phyloP scores from a whole-genome alignment of 2,888 invertebrate genomes.

The Panopea generosa region DNA sequence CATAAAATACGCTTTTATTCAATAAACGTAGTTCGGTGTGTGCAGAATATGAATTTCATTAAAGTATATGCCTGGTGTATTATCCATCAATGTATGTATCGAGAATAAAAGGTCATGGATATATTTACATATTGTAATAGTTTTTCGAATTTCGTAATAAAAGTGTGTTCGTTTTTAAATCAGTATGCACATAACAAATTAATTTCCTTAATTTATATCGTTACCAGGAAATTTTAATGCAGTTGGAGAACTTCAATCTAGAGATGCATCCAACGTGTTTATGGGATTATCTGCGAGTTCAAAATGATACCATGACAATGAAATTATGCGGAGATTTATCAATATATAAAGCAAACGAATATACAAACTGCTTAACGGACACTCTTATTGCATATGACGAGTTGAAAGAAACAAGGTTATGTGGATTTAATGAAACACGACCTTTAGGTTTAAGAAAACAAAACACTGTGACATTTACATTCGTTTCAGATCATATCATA shows the following conservation, averaged over 20 bases:
- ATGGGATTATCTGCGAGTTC: slow-evolving; percentile 14
- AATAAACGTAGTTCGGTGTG: too few relatives aligned
- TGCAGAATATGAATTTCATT: too few relatives aligned
- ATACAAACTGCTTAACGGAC: not conserved
- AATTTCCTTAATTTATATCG: too few relatives aligned
- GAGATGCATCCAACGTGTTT: slow-evolving; percentile 1
- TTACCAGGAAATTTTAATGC: slow-evolving; percentile 7
- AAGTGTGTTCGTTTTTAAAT: too few relatives aligned
- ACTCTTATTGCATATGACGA: slow-evolving; percentile 11
- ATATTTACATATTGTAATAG: too few relatives aligned
- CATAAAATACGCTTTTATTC: too few relatives aligned
- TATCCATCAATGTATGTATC: too few relatives aligned
- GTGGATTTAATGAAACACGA: not conserved
- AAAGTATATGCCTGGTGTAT: too few relatives aligned
- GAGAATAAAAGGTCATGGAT: too few relatives aligned
- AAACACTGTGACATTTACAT: not conserved
- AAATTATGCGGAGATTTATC: slow-evolving; percentile 10
- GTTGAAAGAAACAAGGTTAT: not conserved
- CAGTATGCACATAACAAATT: too few relatives aligned
- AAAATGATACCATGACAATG: not conserved
- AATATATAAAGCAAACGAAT: not conserved
- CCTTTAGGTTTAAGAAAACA: too few relatives aligned
- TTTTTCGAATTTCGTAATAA: too few relatives aligned
- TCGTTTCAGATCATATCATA: slow-evolving; percentile 8
- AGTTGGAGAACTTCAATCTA: slow-evolving; percentile 2